phyloP scores from a whole-genome alignment of 1,140 invertebrate species.

The Sitophilus oryzae region DNA sequence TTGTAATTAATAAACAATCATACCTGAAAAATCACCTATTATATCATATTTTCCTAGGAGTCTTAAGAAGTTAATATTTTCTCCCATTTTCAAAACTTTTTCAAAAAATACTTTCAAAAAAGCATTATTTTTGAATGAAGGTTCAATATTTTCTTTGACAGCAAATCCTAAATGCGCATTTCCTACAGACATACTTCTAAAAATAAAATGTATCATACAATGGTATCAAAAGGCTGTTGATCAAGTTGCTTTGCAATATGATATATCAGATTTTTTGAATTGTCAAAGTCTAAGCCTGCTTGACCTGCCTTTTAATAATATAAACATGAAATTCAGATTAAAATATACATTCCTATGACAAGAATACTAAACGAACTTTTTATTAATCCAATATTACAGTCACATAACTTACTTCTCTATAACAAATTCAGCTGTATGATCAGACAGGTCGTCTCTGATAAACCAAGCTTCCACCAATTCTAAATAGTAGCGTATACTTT shows the following conservation, averaged over 20 bases:
- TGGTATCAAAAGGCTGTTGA: too few species aligned
- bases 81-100: conserved; percentile 36
- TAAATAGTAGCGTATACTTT: conserved; percentile 48
- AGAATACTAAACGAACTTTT: too few species aligned
- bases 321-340: too few species aligned
- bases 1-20: too few species aligned
- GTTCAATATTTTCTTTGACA: conserved; percentile 15
- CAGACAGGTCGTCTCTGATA: conserved; percentile 48
- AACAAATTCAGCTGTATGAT: conserved; percentile 51
- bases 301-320: too few species aligned
- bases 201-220: too few species aligned
- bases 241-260: too few species aligned
- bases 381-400: too few species aligned
- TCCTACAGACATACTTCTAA: conserved; percentile 10
- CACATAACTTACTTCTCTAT: conserved; percentile 45
- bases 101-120: conserved; percentile 32
- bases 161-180: conserved; percentile 15
- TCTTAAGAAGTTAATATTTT: conserved; percentile 36
- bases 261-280: too few species aligned
- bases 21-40: conserved; percentile 26
- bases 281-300: too few species aligned
- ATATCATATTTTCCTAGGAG: conserved; percentile 34
- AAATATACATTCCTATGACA: too few species aligned
- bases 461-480: conserved; percentile 52
- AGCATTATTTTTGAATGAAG: conserved; percentile 19